Percentiles rank a stretch among this genome's conserved stretches.
These are phyloP conservation scores for Rhagoletis zephyria DNA, from an alignment of 1,140 invertebrate species.

Conservation along the genomic window DNA sequence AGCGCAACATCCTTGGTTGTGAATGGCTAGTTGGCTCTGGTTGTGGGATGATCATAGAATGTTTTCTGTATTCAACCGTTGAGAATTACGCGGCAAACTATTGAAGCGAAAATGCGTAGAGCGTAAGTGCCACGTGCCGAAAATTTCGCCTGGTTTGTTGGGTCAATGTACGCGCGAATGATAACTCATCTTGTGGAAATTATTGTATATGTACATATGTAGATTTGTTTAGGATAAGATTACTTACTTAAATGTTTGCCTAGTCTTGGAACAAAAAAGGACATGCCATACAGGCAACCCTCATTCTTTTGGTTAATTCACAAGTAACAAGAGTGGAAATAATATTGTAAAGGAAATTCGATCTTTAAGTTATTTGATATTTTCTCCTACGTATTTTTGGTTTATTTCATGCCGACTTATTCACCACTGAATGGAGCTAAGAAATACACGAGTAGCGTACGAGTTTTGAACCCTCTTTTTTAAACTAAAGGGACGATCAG, in stretches of 20 bases:
- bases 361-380: not conserved
- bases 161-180: not conserved
- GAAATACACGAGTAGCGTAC: too few species aligned
- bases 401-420: not conserved
- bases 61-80: not conserved
- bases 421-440: not conserved
- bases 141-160: not conserved
- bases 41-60: not conserved
- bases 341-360: not conserved
- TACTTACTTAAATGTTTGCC: too few species aligned
- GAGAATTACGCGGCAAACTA: not conserved
- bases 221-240: not conserved
- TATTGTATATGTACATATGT: conserved; percentile 5
- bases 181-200: not conserved
- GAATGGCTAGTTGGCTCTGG: not conserved
- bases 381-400: not conserved
- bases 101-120: not conserved
- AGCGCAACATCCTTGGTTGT: not conserved
- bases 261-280: not conserved
- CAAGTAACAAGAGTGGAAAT: not conserved
- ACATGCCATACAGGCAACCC: not conserved
- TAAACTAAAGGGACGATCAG: too few species aligned
- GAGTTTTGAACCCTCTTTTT: too few species aligned
- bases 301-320: not conserved
- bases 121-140: not conserved